Percentiles rank a stretch among this genome's conserved stretches.
Evolutionary conservation across 2,888 invertebrate species (phyloP).

Genomic region (Ommatoiulus sabulosus): DNA sequence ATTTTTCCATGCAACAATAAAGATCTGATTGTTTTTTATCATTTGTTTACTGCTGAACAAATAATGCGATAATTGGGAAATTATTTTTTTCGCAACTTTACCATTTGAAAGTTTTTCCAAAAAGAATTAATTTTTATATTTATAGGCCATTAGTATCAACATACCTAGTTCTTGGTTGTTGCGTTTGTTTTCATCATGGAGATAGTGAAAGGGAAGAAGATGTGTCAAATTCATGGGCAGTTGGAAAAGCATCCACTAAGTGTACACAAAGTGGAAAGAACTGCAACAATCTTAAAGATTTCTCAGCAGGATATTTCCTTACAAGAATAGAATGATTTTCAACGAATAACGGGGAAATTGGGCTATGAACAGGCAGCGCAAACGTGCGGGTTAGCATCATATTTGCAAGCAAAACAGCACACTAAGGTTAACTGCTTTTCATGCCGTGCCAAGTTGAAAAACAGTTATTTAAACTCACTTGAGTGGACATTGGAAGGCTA

Average conservation of each 20-base stretch:
- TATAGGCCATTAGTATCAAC: neutral
- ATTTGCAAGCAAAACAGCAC: neutral
- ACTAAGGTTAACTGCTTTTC: neutral
- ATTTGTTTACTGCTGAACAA: too few relatives aligned
- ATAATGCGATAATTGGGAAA: too few relatives aligned
- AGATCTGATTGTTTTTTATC: too few relatives aligned
- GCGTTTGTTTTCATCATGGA: neutral
- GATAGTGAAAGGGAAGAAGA: neutral
- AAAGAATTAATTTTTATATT: neutral
- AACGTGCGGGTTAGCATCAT: neutral
- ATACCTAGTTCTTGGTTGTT: neutral
- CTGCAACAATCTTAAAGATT: neutral
- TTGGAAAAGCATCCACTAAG: neutral
- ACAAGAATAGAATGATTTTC: slow-evolving; percentile 24
- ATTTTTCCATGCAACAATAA: too few relatives aligned
- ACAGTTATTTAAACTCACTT: neutral
- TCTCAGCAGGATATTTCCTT: neutral
- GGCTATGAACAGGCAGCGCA: neutral
- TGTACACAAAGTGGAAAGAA: neutral
- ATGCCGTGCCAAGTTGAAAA: neutral
- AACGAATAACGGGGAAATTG: neutral
- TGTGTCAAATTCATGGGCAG: neutral
- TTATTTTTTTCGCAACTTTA: too few relatives aligned
- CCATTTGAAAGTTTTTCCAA: too few relatives aligned
- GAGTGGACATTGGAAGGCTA: neutral